These are phyloP conservation scores for Leistus spinibarbis DNA, from an alignment of 2,888 invertebrate species.

Conservation along the genomic window DNA sequence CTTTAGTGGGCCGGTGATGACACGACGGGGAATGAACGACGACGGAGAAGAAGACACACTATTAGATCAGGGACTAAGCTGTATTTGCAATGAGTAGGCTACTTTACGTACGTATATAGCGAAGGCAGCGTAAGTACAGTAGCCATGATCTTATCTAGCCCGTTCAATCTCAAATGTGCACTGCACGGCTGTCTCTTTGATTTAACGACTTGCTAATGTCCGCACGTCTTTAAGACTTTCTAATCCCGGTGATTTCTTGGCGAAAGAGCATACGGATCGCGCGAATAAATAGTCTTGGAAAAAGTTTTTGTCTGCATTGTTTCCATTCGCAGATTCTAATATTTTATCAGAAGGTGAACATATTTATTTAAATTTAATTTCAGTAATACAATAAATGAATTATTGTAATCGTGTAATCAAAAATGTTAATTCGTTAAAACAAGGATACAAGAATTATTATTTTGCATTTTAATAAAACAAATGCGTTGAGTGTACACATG, in stretches of 20 bases:
- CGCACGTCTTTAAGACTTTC: constrained; percentile 3
- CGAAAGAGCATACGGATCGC: neutral
- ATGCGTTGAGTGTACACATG: neutral
- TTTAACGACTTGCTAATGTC: constrained; percentile 28
- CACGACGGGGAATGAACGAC: neutral
- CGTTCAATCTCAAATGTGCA: constrained; percentile 9
- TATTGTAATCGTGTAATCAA: too few relatives aligned
- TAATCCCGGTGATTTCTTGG: constrained; percentile 4
- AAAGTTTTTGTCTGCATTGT: neutral
- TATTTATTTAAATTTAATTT: too few relatives aligned
- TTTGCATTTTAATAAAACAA: too few relatives aligned
- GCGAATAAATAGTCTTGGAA: neutral
- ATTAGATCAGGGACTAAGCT: constrained; percentile 28
- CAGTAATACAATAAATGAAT: too few relatives aligned
- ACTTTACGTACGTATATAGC: neutral
- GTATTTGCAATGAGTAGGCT: constrained; percentile 28
- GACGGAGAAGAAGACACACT: neutral
- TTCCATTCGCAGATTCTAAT: neutral
- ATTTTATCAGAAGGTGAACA: too few relatives aligned
- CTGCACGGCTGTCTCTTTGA: constrained; percentile 14
- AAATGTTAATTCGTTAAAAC: too few relatives aligned
- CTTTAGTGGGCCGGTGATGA: neutral
- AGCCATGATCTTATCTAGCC: constrained; percentile 8
- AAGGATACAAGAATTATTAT: too few relatives aligned
- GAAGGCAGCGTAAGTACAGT: neutral